These are phyloP conservation scores for Carposina sasakii DNA, from an alignment of 1,140 invertebrate species.

Conservation along the genomic window DNA sequence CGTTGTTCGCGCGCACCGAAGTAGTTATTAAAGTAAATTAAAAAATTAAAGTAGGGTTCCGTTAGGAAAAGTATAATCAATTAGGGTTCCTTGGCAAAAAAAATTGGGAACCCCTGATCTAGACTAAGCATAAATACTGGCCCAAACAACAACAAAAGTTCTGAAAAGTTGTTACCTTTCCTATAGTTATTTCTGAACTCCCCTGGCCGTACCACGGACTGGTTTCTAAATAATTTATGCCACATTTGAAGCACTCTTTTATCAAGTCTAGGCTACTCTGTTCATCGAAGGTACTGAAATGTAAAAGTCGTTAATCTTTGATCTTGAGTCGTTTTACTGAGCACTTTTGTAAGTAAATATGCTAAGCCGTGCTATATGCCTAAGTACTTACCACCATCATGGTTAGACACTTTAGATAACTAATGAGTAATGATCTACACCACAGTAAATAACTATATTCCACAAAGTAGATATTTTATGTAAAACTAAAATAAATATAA, in stretches of 20 bases:
- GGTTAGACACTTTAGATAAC: background rate
- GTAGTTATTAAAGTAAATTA: too few relatives aligned
- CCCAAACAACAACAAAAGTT: too few relatives aligned
- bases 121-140: too few relatives aligned
- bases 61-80: too few relatives aligned
- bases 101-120: too few relatives aligned
- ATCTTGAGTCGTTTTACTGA: background rate
- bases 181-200: conserved; percentile 83
- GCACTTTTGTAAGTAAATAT: background rate
- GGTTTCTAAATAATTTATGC: conserved; percentile 94
- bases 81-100: too few relatives aligned
- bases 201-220: conserved; percentile 94
- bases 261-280: conserved; percentile 76
- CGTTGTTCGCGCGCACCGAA: too few relatives aligned
- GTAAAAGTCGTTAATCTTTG: background rate
- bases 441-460: background rate
- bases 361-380: too few relatives aligned
- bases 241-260: conserved; percentile 79
- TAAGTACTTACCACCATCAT: background rate
- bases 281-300: conserved; percentile 45
- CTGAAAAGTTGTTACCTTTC: conserved; percentile 80
- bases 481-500: too few relatives aligned
- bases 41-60: too few relatives aligned
- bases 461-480: too few relatives aligned
- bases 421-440: background rate